A percentile compares a stretch with the other conserved stretches of the same genome.
Conservation (phyloP, 2,113 vertebrate genomes). For the Pterocles burchelli region DNA sequence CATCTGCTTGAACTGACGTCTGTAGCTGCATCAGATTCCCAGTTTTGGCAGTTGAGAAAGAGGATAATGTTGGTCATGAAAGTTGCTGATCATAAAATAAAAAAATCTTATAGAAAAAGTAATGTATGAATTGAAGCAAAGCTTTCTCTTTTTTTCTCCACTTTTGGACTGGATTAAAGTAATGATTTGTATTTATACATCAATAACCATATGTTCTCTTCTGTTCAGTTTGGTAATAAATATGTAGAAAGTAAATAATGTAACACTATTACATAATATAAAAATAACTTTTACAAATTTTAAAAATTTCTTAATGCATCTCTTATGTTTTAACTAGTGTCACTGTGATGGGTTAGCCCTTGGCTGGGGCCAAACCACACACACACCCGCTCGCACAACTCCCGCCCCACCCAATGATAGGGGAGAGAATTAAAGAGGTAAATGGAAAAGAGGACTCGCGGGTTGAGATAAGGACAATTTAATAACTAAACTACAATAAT, state of each 20-base stretch:
- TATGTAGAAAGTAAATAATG: not conserved
- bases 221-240: not conserved
- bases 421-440: too few relatives aligned
- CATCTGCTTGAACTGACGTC: not conserved
- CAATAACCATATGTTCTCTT: not conserved
- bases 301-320: not conserved
- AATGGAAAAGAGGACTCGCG: too few relatives aligned
- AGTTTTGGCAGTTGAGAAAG: not conserved
- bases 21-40: not conserved
- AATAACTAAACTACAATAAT: too few relatives aligned
- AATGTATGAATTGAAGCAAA: not conserved
- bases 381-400: too few relatives aligned
- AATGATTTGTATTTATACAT: not conserved
- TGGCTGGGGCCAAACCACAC: too few relatives aligned
- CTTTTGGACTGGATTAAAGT: not conserved
- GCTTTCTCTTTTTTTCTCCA: not conserved
- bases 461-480: too few relatives aligned
- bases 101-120: not conserved
- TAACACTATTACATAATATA: not conserved
- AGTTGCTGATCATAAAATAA: not conserved
- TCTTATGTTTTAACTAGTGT: not conserved
- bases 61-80: not conserved
- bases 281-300: not conserved
- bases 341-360: fast-evolving
- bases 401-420: too few relatives aligned